Percentiles rank a stretch among this genome's conserved stretches.
Evolutionary conservation across 2,888 invertebrate species (phyloP).

Genomic region (Hipparchia sbordonii): DNA sequence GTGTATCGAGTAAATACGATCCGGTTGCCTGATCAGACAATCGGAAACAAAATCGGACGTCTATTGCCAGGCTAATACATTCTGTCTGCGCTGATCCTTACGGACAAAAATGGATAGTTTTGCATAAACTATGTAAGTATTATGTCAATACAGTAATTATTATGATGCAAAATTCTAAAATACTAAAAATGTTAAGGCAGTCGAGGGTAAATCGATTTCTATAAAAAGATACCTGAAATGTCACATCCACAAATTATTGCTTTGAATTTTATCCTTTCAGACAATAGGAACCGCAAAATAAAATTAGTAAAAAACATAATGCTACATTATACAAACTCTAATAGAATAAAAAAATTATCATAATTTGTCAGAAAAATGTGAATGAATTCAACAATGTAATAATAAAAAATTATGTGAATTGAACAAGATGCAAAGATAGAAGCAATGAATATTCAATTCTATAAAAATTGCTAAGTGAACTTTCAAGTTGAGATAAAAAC

Average conservation of each 20-base stretch:
- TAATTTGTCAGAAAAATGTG: conserved; percentile 9
- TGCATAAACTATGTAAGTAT: conserved; percentile 26
- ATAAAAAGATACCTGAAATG: conserved; percentile 51
- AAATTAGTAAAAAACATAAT: conserved; percentile 42
- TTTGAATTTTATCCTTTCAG: conserved; percentile 57
- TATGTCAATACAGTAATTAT: conserved; percentile 13
- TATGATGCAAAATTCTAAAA: conserved; percentile 29
- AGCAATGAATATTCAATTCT: conserved; percentile 21
- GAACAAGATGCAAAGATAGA: conserved; percentile 2
- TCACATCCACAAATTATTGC: conserved; percentile 81
- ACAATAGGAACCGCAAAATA: conserved; percentile 62
- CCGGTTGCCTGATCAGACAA: no score
- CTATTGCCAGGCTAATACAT: no score
- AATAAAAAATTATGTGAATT: neutral
- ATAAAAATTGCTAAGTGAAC: conserved; percentile 28
- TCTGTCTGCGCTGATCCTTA: conserved; percentile 9
- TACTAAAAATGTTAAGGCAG: conserved; percentile 53
- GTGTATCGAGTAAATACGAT: no score
- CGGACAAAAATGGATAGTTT: conserved; percentile 36
- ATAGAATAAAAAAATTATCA: conserved; percentile 12
- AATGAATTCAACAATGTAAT: neutral
- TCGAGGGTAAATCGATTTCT: conserved; percentile 54
- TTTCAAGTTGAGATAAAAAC: conserved; percentile 63
- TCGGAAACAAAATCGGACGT: no score
- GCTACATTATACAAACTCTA: conserved; percentile 21